phyloP scores from a whole-genome alignment of 2,113 vertebrate species.

The Astatoreochromis straeleni region DNA sequence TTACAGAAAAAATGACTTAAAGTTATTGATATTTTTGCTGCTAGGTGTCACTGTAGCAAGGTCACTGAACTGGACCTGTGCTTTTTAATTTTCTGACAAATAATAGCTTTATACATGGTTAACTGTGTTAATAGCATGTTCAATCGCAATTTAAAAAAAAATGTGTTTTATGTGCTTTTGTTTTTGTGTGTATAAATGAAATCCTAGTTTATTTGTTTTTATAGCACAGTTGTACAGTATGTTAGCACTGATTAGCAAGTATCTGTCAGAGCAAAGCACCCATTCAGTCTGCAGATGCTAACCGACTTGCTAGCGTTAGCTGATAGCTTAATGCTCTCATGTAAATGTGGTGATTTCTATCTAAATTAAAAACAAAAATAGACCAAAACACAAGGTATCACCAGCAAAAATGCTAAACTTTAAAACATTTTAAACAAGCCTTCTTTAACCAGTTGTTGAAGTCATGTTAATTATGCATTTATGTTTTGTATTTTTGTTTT shows the following conservation, averaged over 20 bases:
- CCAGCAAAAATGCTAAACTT: background rate
- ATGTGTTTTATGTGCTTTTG: background rate
- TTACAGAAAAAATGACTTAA: background rate
- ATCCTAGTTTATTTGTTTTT: background rate
- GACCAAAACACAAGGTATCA: background rate
- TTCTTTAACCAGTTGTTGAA: background rate
- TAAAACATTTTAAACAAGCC: background rate
- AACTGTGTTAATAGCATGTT: background rate
- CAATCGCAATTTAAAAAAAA: accelerated
- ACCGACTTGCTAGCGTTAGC: background rate
- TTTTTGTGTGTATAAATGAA: background rate
- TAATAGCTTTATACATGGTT: background rate
- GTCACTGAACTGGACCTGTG: background rate
- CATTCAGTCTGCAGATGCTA: background rate
- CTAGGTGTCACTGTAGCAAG: background rate
- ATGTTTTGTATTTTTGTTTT: background rate
- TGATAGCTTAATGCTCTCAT: background rate
- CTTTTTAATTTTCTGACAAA: background rate
- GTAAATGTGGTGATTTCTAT: background rate
- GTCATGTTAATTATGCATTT: background rate
- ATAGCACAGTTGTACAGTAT: background rate
- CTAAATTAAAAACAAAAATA: background rate
- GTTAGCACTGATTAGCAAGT: background rate
- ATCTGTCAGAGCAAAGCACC: background rate
- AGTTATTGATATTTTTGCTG: background rate